Conservation (phyloP, 1,140 invertebrate species). For the Myzus persicae region DNA sequence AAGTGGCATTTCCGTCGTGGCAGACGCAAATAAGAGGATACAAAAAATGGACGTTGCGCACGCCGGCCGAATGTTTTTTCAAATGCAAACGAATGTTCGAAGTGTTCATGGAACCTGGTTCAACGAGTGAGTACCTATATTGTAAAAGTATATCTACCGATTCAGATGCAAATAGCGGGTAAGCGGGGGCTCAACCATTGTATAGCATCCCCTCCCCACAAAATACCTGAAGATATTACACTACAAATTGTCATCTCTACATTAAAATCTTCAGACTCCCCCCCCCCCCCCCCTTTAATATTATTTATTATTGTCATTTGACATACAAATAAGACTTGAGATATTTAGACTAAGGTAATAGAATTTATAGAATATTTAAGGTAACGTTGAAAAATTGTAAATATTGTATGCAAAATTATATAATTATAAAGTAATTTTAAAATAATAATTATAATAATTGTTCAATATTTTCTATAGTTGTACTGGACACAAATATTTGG, state of each 20-base stretch:
- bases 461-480: slow-evolving; percentile 70
- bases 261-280: no score
- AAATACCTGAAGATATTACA: no score
- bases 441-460: not conserved
- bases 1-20: slow-evolving; percentile 91
- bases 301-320: no score
- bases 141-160: no score
- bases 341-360: not conserved
- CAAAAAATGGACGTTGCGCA: slow-evolving; percentile 87
- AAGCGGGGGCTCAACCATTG: no score
- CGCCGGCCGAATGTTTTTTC: slow-evolving; percentile 87
- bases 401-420: not conserved
- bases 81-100: slow-evolving; percentile 72
- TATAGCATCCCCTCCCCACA: no score
- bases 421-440: not conserved
- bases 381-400: not conserved
- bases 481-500: slow-evolving; percentile 93
- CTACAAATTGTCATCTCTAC: no score
- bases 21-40: slow-evolving; percentile 88
- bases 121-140: slow-evolving; percentile 79
- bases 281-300: no score
- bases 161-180: no score
- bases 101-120: slow-evolving; percentile 81
- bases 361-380: not conserved
- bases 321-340: not conserved